Conservation (phyloP, 2,797 vertebrate genomes). For the Pseudomugil tenellus region DNA sequence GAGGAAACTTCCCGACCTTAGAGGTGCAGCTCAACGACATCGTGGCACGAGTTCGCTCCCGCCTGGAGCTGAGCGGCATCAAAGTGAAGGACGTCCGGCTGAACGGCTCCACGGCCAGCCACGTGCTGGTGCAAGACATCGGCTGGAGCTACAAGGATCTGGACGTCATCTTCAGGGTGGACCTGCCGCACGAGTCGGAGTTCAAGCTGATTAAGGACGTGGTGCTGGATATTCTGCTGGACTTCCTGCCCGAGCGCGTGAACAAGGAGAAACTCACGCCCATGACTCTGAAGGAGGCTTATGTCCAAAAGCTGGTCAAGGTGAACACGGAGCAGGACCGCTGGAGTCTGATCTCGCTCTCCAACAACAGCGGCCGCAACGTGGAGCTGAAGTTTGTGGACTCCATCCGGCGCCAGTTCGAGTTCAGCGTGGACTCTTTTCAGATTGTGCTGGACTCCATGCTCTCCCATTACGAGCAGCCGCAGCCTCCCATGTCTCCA, state of each 20-base stretch:
- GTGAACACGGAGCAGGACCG: slow-evolving; percentile 94
- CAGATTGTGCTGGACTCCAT: slow-evolving; percentile 95
- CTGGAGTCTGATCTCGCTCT: slow-evolving; percentile 98
- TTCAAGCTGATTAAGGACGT: slow-evolving; percentile 94
- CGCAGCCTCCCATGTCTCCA: slow-evolving; percentile 84
- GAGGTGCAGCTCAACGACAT: slow-evolving; percentile 94
- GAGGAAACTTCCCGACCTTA: slow-evolving; percentile 96
- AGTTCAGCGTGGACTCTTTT: slow-evolving; percentile 98
- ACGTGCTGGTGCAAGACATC: slow-evolving; percentile 93
- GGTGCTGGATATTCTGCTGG: slow-evolving; percentile 91
- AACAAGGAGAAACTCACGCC: slow-evolving; percentile 94
- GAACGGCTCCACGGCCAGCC: slow-evolving; percentile 95
- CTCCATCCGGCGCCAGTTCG: slow-evolving; percentile 94
- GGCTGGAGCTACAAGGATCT: slow-evolving; percentile 96
- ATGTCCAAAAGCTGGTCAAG: slow-evolving; percentile 97
- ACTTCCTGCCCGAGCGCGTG: slow-evolving; percentile 94
- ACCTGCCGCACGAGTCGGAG: slow-evolving; percentile 87
- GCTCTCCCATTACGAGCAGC: slow-evolving; percentile 88
- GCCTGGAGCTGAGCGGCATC: slow-evolving; percentile 88
- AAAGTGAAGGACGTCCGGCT: slow-evolving; percentile 89
- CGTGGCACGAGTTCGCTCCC: slow-evolving; percentile 87
- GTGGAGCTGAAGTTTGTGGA: slow-evolving; percentile 98
- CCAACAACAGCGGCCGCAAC: slow-evolving; percentile 94
- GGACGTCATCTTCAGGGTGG: slow-evolving; percentile 95
- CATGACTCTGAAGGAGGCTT: slow-evolving; percentile 93